Evolutionary conservation across 2,797 vertebrate genomes (phyloP), one percentile per base, ranked within the genome.

Genomic region (Melanotaenia trifasciata): DNA sequence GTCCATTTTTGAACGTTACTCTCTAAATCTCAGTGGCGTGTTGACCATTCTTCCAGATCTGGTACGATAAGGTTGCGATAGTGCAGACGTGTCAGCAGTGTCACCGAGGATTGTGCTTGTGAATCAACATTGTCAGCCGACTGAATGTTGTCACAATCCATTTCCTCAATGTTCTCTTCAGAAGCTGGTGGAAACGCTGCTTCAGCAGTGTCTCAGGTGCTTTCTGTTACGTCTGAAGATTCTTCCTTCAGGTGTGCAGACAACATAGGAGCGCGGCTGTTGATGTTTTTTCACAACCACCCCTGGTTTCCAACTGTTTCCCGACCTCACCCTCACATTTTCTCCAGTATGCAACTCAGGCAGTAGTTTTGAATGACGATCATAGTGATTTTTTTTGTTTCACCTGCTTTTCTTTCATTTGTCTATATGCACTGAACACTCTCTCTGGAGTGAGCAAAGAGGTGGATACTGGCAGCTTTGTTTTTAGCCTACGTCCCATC

Each of bases 401-500:
- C 11, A 3, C 22, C 12, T 43, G 59, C 13, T 16, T 43, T 13
- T 18, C 4, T 9, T 61, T 7, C 2, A 61, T 22, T 1, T 16
- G 1, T 0, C 38, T 60, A n/a, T 14, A 4, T 11, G 40, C 13
- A 22, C 14, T 9, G 2, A 32, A 4, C 10, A 32, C 7, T 1
- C 9, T 18, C n/a, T 60, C 4, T 1, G 58, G 58, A 13, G 58
- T 33, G 14, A 58, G 57, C 1, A 33, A 11, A 38, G 50, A n/a
- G 32, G 57, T 47, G 1, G 59, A 67, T 1, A 43, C 32, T 20
- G 76, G 61, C 26, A 76, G 62, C n/a, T 66, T 75, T 30, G 1
- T 33, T 51, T 79, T 74, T 32, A 81, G 63, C 3, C 10, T 2
- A 3, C 5, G 10, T 54, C 72, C 75, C 64, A 64, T 72, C 4